phyloP scores from a whole-genome alignment of 2,888 invertebrate species.

The Campoletis raptor region DNA sequence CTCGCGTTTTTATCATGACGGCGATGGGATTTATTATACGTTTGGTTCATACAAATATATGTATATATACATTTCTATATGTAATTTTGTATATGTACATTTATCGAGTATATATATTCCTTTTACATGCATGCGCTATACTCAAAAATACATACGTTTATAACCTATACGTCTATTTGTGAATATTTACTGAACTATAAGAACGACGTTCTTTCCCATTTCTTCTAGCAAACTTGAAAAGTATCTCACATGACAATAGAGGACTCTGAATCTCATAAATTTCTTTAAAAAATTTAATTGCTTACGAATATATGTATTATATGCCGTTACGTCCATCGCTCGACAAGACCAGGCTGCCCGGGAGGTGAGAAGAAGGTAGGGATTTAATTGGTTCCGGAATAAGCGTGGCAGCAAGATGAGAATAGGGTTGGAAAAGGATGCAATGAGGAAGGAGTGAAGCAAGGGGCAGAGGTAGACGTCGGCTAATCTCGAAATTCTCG shows the following conservation, averaged over 20 bases:
- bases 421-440: conserved; percentile 31
- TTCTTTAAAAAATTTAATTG: conserved; percentile 59
- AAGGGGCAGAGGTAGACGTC: conserved; percentile 35
- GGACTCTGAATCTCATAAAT: conserved; percentile 50
- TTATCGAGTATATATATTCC: background rate
- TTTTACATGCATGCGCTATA: background rate
- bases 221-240: conserved; percentile 22
- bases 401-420: conserved; percentile 66
- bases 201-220: conserved; percentile 12
- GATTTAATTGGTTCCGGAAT: conserved; percentile 72
- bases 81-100: background rate
- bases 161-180: background rate
- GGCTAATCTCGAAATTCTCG: conserved; percentile 67
- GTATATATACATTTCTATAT: conserved; percentile 5
- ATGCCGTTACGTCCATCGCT: conserved; percentile 35
- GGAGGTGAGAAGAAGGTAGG: conserved; percentile 45
- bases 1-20: conserved; percentile 28
- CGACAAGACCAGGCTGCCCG: conserved; percentile 32
- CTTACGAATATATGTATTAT: conserved; percentile 46
- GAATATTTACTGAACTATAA: conserved; percentile 16
- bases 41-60: conserved; percentile 5
- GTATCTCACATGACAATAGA: conserved; percentile 59
- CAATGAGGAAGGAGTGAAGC: conserved; percentile 54
- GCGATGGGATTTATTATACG: conserved; percentile 53
- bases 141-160: background rate